These are phyloP conservation scores for Caloenas nicobarica DNA, from an alignment of 2,113 vertebrate genomes.

Conservation along the genomic window DNA sequence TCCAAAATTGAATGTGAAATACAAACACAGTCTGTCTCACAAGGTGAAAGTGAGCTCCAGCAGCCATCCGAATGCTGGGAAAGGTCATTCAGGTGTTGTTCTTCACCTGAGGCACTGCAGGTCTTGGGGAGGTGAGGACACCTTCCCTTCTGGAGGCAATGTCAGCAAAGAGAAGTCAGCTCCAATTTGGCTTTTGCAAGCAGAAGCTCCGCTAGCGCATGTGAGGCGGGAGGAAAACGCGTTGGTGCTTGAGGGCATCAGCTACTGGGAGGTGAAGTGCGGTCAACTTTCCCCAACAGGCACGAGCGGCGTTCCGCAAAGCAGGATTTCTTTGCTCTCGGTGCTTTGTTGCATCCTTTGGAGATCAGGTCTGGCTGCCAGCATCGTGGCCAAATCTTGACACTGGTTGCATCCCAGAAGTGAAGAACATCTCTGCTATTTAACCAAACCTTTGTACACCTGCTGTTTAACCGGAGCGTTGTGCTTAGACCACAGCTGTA, in stretches of 20 bases:
- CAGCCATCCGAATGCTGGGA: neutral
- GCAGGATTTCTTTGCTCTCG: neutral
- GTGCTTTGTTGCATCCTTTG: neutral
- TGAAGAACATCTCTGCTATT: neutral
- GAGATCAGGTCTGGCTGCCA: neutral
- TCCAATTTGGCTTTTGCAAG: neutral
- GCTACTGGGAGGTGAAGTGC: neutral
- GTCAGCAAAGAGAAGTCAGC: neutral
- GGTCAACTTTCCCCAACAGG: neutral
- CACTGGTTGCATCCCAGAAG: neutral
- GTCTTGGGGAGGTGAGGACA: neutral
- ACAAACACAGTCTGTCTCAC: neutral
- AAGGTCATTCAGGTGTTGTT: neutral
- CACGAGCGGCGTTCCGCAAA: neutral
- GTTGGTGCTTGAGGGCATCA: neutral
- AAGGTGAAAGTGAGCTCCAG: neutral
- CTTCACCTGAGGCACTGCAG: accelerated
- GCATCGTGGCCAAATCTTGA: neutral
- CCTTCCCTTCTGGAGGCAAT: neutral
- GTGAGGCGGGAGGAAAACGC: accelerated
- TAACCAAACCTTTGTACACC: neutral
- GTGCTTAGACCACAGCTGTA: accelerated
- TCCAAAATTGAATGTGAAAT: neutral
- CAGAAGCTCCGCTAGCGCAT: neutral
- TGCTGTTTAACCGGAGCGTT: neutral